These are phyloP conservation scores for Acleris emargana DNA, from an alignment of 2,888 invertebrate species.

Conservation along the genomic window DNA sequence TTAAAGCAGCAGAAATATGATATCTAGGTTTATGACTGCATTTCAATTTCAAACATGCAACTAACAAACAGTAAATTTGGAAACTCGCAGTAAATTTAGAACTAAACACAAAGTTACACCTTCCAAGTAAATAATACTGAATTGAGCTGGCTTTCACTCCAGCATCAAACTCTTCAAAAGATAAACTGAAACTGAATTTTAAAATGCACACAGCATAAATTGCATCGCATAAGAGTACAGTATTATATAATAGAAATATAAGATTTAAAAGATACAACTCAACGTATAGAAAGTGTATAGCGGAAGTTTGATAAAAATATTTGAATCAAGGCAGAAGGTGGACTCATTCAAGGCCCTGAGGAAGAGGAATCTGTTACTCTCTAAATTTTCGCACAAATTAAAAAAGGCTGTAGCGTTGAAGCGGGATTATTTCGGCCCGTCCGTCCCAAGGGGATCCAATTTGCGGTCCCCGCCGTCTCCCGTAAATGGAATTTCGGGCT, in stretches of 20 bases:
- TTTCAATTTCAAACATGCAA: not conserved
- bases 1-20: not conserved
- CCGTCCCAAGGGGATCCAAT: conserved; percentile 71
- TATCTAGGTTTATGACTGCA: too few species aligned
- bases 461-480: conserved; percentile 62
- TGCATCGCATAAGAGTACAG: conserved; percentile 1
- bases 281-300: not conserved
- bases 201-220: conserved; percentile 12
- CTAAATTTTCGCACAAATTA: conserved; percentile 60
- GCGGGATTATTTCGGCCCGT: conserved; percentile 66
- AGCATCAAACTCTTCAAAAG: conserved; percentile 20
- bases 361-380: conserved; percentile 39
- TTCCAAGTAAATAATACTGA: conserved; percentile 11
- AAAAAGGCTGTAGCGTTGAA: conserved; percentile 57
- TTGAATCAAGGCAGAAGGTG: conserved; percentile 7
- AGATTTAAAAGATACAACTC: not conserved
- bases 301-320: not conserved
- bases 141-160: conserved; percentile 22
- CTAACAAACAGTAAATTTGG: not conserved
- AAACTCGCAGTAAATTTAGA: not conserved
- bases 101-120: conserved; percentile 9
- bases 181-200: conserved; percentile 28
- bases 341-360: conserved; percentile 10
- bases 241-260: not conserved
- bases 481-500: conserved; percentile 69